Base-by-base conservation (phyloP, 1,140 invertebrate species). In the Drosophila sulfurigaster region DNA sequence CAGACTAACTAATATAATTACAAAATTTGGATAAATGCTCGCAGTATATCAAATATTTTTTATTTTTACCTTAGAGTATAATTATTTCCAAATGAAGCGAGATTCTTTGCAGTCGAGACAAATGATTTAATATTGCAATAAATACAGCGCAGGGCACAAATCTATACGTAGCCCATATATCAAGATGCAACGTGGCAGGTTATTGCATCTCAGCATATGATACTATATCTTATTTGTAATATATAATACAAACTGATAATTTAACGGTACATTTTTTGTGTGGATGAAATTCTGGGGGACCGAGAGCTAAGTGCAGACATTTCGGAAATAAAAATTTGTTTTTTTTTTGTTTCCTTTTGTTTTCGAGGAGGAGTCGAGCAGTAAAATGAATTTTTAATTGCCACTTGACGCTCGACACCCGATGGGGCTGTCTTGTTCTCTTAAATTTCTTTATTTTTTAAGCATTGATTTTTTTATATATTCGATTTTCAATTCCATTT, bases 381-480 rank as follows among this genome's bases (percentile, higher is more conserved):
- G 67, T 75, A 75, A 75, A 75, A 71, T 70, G 60, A 71, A 71
- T 71, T 52, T 75, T 75, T 71, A 75, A 75, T 75, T 75, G 67
- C 73, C 67, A 75, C 73, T 75, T 75, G 73, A 71, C 67, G 66
- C 73, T 60, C 67, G 67, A 71, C 67, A 58, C 73, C 67, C 67
- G 35, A 48, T 45, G 20, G 49, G 1, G 20, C 45, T 43, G 45
- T 48, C 59, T 49, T 43, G 11, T 13, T 43, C n/a, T 43, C 41
- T 43, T 43, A 16, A 15, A 5, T 51, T 28, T 56, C 7, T 16
- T 64, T 13, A 8, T 25, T 57, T 67, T 41, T 49, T 35, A 32
- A 54, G 68, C 60, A 58, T 66, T 51, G 56, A 52, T 58, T 72
- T 66, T 25, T 25, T 20, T 25, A 25, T 13, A 58, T 46, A 52